Conservation (phyloP, 1,140 invertebrate genomes). For the Penaeus vannamei region DNA sequence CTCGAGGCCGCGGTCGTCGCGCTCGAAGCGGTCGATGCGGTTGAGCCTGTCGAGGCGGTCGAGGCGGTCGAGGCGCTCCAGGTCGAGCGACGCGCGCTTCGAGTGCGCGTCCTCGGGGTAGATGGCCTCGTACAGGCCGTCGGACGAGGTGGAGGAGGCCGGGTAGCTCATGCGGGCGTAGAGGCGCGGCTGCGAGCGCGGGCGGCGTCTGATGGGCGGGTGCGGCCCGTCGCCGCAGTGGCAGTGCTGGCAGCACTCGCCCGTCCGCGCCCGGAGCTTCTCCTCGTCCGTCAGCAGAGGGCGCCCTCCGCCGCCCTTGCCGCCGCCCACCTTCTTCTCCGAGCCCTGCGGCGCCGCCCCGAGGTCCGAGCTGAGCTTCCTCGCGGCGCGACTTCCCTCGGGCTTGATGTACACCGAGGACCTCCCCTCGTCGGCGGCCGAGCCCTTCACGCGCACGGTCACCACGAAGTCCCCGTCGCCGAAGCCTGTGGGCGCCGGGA, state of each 20-base stretch:
- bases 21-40: slow-evolving; percentile 29
- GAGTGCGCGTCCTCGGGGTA: slow-evolving; percentile 56
- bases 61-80: slow-evolving; percentile 54
- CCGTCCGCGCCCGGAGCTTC: slow-evolving; percentile 52
- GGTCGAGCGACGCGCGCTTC: slow-evolving; percentile 64
- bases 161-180: slow-evolving; percentile 55
- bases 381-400: not conserved
- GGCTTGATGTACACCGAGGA: slow-evolving; percentile 53
- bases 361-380: not conserved
- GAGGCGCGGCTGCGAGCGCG: slow-evolving; percentile 35
- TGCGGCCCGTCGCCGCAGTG: slow-evolving; percentile 16
- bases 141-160: slow-evolving; percentile 20
- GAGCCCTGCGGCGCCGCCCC: not conserved
- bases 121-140: slow-evolving; percentile 65
- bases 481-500: slow-evolving; percentile 66
- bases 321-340: slow-evolving; percentile 1
- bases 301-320: not conserved
- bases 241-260: slow-evolving; percentile 61
- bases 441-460: slow-evolving; percentile 63
- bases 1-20: slow-evolving; percentile 23
- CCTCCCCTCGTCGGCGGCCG: slow-evolving; percentile 41
- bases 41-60: not conserved
- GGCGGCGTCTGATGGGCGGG: slow-evolving; percentile 49
- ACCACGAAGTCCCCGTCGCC: slow-evolving; percentile 67
- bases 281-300: slow-evolving; percentile 65